A percentile compares a stretch with the other conserved stretches of the same genome.
phyloP scores from a whole-genome alignment of 2,888 invertebrate species.

The Drosophila nigricruria region DNA sequence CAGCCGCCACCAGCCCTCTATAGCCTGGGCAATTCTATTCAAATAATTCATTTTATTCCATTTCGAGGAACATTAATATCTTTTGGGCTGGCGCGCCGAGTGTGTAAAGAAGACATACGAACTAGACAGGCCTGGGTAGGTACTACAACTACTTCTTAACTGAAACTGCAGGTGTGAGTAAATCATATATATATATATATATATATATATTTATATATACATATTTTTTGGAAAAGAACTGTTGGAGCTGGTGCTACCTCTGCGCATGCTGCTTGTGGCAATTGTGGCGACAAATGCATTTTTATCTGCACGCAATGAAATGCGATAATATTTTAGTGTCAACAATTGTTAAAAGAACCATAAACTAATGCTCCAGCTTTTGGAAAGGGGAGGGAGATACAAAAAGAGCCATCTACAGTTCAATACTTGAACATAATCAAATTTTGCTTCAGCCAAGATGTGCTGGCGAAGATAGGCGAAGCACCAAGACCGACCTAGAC shows the following conservation, averaged over 20 bases:
- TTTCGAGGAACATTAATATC: conserved; percentile 81
- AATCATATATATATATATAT: conserved; percentile 59
- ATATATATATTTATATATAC: conserved; percentile 40
- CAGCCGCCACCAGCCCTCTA: conserved; percentile 33
- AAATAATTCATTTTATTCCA: conserved; percentile 83
- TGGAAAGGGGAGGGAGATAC: conserved; percentile 28
- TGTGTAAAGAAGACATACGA: conserved; percentile 77
- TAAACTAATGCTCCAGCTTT: conserved; percentile 76
- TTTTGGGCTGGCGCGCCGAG: conserved; percentile 65
- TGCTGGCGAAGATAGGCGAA: conserved; percentile 24
- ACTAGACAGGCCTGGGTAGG: conserved; percentile 49
- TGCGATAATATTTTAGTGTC: conserved; percentile 84
- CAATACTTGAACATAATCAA: conserved; percentile 79
- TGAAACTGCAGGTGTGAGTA: conserved; percentile 74
- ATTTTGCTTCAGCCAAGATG: conserved; percentile 59
- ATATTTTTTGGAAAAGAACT: conserved; percentile 10
- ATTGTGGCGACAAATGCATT: conserved; percentile 82
- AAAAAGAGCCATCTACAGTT: conserved; percentile 68
- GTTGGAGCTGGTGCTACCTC: conserved; percentile 14
- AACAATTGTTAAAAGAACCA: conserved; percentile 84
- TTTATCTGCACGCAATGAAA: conserved; percentile 82
- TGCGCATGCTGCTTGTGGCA: conserved; percentile 64
- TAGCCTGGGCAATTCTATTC: conserved; percentile 76
- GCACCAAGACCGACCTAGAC: conserved; percentile 34
- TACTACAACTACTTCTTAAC: conserved; percentile 12